Percentiles rank a stretch among this genome's conserved stretches.
Conservation (phyloP, 2,797 vertebrate genomes). For the Bucorvus abyssinicus region DNA sequence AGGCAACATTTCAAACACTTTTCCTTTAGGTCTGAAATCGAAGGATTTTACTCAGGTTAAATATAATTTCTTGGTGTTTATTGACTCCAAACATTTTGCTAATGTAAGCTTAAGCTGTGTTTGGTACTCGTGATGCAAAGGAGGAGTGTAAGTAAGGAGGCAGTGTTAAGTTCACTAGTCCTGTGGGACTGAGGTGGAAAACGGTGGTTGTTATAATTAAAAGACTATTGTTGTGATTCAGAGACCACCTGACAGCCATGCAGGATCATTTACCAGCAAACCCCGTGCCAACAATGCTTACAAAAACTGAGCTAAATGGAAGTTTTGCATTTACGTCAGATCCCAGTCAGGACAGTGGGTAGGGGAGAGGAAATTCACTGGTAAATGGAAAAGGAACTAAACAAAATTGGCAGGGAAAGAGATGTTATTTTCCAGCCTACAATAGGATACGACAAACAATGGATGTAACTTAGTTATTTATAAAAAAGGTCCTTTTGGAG, state of each 20-base stretch:
- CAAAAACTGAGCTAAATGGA: constrained; percentile 11
- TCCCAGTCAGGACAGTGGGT: neutral
- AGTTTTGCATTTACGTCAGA: constrained; percentile 41
- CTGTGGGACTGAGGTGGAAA: neutral
- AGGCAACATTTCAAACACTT: neutral
- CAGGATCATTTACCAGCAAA: neutral
- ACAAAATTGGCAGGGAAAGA: constrained; percentile 33
- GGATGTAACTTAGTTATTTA: constrained; percentile 50
- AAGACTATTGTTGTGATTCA: constrained; percentile 11
- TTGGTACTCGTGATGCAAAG: neutral
- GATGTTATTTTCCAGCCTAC: constrained; percentile 39
- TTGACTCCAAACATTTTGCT: neutral
- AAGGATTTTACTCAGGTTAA: neutral
- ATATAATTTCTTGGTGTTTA: neutral
- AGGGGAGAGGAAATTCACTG: constrained; percentile 40
- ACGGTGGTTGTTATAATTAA: constrained; percentile 8
- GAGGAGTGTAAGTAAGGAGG: neutral
- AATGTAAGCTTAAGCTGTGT: neutral
- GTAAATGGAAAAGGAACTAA: constrained; percentile 53
- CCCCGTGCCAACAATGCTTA: neutral
- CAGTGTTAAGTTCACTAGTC: neutral
- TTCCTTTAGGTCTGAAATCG: neutral
- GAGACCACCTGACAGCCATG: neutral
- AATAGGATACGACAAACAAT: constrained; percentile 61
- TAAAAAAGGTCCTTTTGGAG: constrained; percentile 18